These are phyloP conservation scores for Harpalus rubripes DNA, from an alignment of 2,888 invertebrate genomes.

Conservation along the genomic window DNA sequence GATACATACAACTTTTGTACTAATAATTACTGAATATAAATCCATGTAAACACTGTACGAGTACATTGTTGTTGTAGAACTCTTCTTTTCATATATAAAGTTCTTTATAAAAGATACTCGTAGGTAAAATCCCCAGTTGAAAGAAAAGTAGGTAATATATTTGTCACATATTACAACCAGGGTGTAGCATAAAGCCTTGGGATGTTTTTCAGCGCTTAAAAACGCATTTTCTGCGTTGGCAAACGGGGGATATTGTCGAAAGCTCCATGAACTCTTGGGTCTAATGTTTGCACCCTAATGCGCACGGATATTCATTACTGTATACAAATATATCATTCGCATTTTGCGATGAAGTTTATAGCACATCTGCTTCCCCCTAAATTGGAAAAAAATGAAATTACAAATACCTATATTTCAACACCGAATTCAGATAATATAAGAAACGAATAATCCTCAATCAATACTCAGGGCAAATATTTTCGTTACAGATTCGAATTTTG, in stretches of 20 bases:
- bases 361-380: slow-evolving; percentile 12
- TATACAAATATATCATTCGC: slow-evolving; percentile 29
- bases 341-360: neutral
- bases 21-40: too few relatives aligned
- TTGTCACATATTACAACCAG: neutral
- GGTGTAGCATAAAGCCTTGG: neutral
- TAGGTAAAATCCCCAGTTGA: too few relatives aligned
- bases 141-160: neutral
- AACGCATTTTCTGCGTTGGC: slow-evolving; percentile 10
- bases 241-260: neutral
- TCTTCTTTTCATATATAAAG: too few relatives aligned
- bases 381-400: slow-evolving; percentile 25
- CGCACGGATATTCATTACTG: slow-evolving; percentile 10
- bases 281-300: slow-evolving; percentile 1
- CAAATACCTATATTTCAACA: slow-evolving; percentile 23
- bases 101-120: too few relatives aligned
- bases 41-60: too few relatives aligned
- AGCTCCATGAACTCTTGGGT: neutral
- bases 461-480: slow-evolving; percentile 36
- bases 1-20: too few relatives aligned
- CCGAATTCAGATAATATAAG: neutral
- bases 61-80: too few relatives aligned
- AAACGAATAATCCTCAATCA: slow-evolving; percentile 38
- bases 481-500: slow-evolving; percentile 15
- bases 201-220: slow-evolving; percentile 32